Conservation (phyloP, 2,113 vertebrate species). For the Chaetura pelagica region DNA sequence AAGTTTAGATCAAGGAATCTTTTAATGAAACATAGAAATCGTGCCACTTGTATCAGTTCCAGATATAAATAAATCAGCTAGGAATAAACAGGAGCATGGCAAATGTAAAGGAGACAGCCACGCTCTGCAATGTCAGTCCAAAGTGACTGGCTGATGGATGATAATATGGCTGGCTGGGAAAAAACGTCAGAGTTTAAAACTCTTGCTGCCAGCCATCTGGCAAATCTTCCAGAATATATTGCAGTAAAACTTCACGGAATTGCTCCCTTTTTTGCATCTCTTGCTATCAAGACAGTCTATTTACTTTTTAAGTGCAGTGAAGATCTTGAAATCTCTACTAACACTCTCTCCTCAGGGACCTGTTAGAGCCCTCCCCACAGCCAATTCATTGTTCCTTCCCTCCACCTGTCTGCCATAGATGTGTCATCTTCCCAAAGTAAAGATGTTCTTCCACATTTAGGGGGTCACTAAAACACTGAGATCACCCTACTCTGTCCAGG, state of each 20-base stretch:
- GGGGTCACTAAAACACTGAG: not conserved
- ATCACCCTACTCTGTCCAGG: not conserved
- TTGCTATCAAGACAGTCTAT: not conserved
- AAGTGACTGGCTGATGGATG: constrained; percentile 56
- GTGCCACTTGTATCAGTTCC: constrained; percentile 28
- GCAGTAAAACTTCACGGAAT: not conserved
- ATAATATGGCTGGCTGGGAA: not conserved
- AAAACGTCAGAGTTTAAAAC: constrained; percentile 20
- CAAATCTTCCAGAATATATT: constrained; percentile 25
- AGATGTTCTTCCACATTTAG: not conserved
- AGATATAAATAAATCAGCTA: constrained; percentile 64
- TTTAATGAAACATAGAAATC: constrained; percentile 60
- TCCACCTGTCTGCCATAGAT: not conserved
- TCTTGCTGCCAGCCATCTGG: constrained; percentile 47
- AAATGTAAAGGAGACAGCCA: constrained; percentile 20
- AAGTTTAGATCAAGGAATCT: constrained; percentile 59
- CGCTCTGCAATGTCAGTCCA: constrained; percentile 41
- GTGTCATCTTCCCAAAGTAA: not conserved
- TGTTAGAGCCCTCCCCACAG: not conserved
- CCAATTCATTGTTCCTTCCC: not conserved
- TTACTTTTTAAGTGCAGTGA: not conserved
- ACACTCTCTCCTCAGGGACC: not conserved
- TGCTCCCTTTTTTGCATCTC: not conserved
- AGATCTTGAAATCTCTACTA: not conserved
- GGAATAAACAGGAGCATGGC: constrained; percentile 59